These are phyloP conservation scores for Parthenolecanium corni DNA, from an alignment of 2,888 invertebrate genomes.

Conservation along the genomic window DNA sequence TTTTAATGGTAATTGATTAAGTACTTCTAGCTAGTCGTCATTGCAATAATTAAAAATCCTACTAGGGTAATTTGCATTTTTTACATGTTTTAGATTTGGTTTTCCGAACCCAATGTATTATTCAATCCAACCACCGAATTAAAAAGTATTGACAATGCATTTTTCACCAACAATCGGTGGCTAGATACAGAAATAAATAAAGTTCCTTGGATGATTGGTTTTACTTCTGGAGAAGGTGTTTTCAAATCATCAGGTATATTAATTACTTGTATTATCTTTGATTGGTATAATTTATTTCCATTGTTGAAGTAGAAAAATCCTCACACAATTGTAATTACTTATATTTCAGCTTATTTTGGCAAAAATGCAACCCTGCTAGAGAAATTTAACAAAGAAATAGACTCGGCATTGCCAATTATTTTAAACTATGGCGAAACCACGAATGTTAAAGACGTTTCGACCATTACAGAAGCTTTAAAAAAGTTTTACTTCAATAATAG, in stretches of 20 bases:
- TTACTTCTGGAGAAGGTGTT: constrained; percentile 7
- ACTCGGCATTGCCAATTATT: not conserved
- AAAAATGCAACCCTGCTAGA: not conserved
- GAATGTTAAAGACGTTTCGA: not conserved
- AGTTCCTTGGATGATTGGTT: constrained; percentile 13
- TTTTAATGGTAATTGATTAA: no score
- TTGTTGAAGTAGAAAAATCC: no score
- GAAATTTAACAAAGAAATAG: not conserved
- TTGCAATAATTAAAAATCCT: no score
- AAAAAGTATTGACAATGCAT: not conserved
- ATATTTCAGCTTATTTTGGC: not conserved
- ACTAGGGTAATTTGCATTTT: no score
- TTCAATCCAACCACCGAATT: constrained; percentile 1
- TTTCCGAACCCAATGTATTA: not conserved
- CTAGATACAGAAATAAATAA: not conserved
- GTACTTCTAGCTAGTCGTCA: no score
- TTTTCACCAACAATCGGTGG: not conserved
- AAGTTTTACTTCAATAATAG: constrained; percentile 5
- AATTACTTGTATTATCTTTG: no score
- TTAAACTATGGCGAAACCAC: not conserved
- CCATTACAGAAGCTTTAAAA: constrained; percentile 3
- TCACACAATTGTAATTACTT: no score
- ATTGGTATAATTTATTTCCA: no score
- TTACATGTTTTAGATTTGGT: not conserved
- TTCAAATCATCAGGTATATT: constrained; percentile 6